Conservation (phyloP, 2,888 invertebrate genomes). For the Maniola hyperantus region DNA sequence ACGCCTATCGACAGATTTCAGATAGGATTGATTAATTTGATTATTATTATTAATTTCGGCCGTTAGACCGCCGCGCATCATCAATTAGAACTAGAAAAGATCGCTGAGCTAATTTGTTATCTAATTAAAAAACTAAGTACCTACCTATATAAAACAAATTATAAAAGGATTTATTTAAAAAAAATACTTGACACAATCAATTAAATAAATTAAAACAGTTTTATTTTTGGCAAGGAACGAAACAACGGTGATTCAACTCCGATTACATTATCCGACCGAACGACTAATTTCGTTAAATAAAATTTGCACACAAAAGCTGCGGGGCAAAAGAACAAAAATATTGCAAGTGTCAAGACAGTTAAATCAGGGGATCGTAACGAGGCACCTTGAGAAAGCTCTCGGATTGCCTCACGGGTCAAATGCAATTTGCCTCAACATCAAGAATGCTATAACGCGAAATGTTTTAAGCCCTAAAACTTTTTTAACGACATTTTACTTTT, state of each 20-base stretch:
- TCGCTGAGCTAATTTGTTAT: no score
- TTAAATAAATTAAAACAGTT: neutral
- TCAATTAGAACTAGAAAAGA: no score
- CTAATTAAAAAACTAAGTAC: no score
- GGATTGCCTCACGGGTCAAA: conserved; percentile 59
- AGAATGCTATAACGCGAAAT: conserved; percentile 37
- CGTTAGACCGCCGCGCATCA: no score
- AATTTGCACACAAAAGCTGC: conserved; percentile 70
- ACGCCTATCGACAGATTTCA: no score
- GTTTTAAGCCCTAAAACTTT: conserved; percentile 29
- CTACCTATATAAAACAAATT: no score
- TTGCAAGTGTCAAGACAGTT: conserved; percentile 76
- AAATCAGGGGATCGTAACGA: conserved; percentile 71
- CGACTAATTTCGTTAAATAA: conserved; percentile 60
- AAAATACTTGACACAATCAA: neutral
- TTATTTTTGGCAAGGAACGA: conserved; percentile 11
- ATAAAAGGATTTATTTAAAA: no score
- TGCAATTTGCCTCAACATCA: conserved; percentile 58
- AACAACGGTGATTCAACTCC: conserved; percentile 58
- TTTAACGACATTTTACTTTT: conserved; percentile 5
- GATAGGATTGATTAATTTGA: no score
- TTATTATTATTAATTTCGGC: no score
- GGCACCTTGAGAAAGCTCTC: conserved; percentile 63
- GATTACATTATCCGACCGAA: conserved; percentile 46
- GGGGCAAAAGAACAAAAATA: conserved; percentile 64